Evolutionary conservation across 1,140 invertebrate genomes (phyloP).

Genomic region (Rhagoletis pomonella): DNA sequence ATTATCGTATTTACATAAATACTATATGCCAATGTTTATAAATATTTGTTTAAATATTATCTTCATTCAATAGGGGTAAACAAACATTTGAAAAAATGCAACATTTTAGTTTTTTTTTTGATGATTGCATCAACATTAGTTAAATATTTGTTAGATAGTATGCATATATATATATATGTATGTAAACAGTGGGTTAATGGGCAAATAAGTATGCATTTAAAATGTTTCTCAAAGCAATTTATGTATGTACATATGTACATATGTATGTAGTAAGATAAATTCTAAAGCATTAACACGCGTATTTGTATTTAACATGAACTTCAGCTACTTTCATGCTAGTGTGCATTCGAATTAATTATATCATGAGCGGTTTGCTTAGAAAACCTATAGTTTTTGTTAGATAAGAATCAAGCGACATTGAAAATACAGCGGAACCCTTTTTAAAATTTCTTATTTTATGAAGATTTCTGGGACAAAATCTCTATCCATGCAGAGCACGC

Average conservation of each 20-base stretch:
- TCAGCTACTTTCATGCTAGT: no score
- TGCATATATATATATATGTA: neutral
- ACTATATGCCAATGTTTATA: neutral
- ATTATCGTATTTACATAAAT: slow-evolving; percentile 13
- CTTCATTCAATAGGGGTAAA: neutral
- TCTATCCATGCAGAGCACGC: no score
- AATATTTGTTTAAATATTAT: neutral
- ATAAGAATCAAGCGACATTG: no score
- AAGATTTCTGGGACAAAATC: no score
- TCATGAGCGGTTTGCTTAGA: no score
- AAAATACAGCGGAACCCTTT: no score
- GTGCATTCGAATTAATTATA: no score
- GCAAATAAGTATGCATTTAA: neutral
- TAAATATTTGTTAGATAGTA: neutral
- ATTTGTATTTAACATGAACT: no score
- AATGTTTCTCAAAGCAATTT: neutral
- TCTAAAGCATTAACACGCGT: no score
- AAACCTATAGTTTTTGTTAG: no score
- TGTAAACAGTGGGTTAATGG: neutral
- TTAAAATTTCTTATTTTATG: no score
- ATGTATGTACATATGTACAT: neutral
- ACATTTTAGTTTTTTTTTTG: neutral
- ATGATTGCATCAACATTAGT: neutral
- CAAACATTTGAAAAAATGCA: neutral
- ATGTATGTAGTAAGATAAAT: no score